Percentiles rank a stretch among this genome's conserved stretches.
These are phyloP conservation scores for Apolygus lucorum DNA, from an alignment of 1,140 invertebrate species.

Conservation along the genomic window DNA sequence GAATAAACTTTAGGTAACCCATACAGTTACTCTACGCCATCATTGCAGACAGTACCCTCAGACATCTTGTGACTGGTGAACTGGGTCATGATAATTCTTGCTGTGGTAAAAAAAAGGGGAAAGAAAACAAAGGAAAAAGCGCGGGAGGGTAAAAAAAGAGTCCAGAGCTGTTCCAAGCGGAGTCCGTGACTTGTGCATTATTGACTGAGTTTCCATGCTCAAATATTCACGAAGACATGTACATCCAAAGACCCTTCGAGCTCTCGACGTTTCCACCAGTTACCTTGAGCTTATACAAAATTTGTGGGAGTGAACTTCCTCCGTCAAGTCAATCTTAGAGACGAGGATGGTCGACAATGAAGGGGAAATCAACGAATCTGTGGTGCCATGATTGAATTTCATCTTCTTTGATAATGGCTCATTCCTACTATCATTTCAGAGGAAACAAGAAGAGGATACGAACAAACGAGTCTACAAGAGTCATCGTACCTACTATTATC, in stretches of 20 bases:
- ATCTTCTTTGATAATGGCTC: background rate
- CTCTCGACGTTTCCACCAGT: conserved; percentile 2
- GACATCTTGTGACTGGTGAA: background rate
- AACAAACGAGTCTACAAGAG: too few species aligned
- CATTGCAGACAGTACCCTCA: too few species aligned
- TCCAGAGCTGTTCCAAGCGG: background rate
- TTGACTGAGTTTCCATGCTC: background rate
- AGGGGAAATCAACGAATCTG: background rate
- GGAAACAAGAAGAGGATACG: too few species aligned
- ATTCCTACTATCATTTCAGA: background rate
- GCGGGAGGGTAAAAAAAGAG: background rate
- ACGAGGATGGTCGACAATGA: background rate
- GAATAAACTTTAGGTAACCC: too few species aligned
- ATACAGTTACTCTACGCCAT: too few species aligned
- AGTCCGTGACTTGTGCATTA: conserved; percentile 7
- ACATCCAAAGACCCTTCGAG: conserved; percentile 7
- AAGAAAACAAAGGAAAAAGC: conserved; percentile 2
- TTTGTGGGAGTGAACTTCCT: conserved; percentile 1
- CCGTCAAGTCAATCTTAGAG: conserved; percentile 1
- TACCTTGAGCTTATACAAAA: conserved; percentile 11
- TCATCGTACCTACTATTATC: too few species aligned
- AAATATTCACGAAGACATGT: conserved; percentile 15
- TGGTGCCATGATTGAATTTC: background rate
- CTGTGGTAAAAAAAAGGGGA: too few species aligned
- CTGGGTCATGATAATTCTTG: background rate